Base-by-base conservation (phyloP, 2,797 vertebrate genomes). In the Epinephelus awoara region DNA sequence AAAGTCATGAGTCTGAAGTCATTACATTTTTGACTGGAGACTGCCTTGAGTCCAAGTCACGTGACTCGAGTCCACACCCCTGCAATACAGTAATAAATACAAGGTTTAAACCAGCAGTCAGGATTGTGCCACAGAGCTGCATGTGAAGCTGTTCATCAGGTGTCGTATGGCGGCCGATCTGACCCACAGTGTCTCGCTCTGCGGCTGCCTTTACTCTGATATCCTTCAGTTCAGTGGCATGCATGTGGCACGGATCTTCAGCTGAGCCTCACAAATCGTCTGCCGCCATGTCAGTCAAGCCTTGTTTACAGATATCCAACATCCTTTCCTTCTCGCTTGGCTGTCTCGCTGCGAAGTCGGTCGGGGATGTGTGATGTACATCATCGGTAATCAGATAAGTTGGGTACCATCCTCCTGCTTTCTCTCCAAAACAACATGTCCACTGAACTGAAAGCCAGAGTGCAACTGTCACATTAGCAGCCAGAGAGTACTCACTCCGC, bases 371-470 rank as follows among this genome's bases (percentile, higher is more conserved):
- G 91, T 96, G 95, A 96, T 94, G 93, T 93, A 90, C 94, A 94
- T 93, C 88, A 84, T 87, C 87, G 89, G 92, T 95, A 95, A 95
- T 96, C 95, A 92, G 87, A 96, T 93, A 95, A 95, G 93, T 95
- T 96, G 92, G 94, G 86, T 89, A 91, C 87, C 91, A 89, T 92
- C 90, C 92, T 93, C 89, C 89, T 91, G 92, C 93, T 93, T 93
- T 90, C 91, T 74, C 85, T 89, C 92, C 82, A 89, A 88, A 92
- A 92, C 91, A 94, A 93, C 91, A 92, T 92, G 93, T 91, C 88
- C 90, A 83, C 92, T 93, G 89, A 94, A 92, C 85, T 93, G 92
- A 93, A 88, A 89, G 91, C 89, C 94, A 93, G 92, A 94, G 91
- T 93, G 91, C 93, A 92, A 92, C 94, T 93, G 93, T 95, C 94